Evolutionary conservation across 2,888 invertebrate species (phyloP), one percentile per base, ranked within the genome.

Genomic region (Candidula unifasciata): DNA sequence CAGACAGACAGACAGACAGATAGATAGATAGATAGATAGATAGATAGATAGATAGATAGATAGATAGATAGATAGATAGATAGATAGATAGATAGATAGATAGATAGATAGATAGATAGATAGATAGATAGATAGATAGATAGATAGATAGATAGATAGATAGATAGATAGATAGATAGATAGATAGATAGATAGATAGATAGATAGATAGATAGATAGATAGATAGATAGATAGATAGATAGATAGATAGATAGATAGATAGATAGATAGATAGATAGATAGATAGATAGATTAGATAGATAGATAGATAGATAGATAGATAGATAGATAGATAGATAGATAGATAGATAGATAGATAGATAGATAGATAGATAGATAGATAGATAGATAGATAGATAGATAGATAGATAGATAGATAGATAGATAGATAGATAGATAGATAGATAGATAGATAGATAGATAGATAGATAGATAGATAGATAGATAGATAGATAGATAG

Each of bases 351-450:
- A 24, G 60, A 60, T 60, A 24, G 60, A 60, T 60, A 24, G 60
- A 69, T 33, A 16, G 69, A 69, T 18, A 33, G 33, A n/a, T 69
- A n/a, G 33, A 27, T 33, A n/a, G 18, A 33, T 69, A 69, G 33
- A 69, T 69, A 33, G 69, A 69, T 69, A 69, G 69, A 8, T 69
- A 69, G 6, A 69, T 69, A 69, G 69, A 69, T 69, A 69, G 69
- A 69, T 69, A 69, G 69, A 69, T 69, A 69, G 69, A 69, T 69
- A 69, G 69, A 69, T 69, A 69, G 69, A 69, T 69, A 69, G 60
- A 60, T 60, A 60, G 60, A 66, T 66, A 30, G 30, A 66, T 66
- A 66, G 66, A 66, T 66, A 66, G 66, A 66, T 66, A 66, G 66
- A 66, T n/a, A 66, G n/a, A 66, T 66, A 66, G 66, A 66, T 66